Percentiles rank a stretch among this genome's conserved stretches.
Conservation (phyloP, 1,140 invertebrate genomes). For the Dendrolimus kikuchii region DNA sequence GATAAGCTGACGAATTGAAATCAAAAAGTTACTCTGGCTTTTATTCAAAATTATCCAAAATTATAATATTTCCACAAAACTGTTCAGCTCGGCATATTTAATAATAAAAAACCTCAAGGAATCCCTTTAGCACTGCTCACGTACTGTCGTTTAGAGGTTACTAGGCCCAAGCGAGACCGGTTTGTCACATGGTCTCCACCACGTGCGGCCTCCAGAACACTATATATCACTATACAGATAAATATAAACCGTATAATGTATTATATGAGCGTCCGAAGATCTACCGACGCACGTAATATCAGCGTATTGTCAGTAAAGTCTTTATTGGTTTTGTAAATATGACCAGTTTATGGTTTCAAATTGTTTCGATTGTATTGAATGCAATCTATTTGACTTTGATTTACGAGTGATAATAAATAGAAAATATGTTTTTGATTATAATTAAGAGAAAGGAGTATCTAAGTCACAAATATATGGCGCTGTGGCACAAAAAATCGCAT, state of each 20-base stretch:
- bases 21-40: no score
- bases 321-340: slow-evolving; percentile 22
- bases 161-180: slow-evolving; percentile 59
- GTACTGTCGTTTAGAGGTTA: slow-evolving; percentile 66
- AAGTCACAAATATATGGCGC: no score
- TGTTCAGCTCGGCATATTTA: slow-evolving; percentile 8
- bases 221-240: slow-evolving; percentile 10
- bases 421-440: no score
- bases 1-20: no score
- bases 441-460: no score
- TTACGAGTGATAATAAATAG: no score
- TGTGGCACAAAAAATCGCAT: no score
- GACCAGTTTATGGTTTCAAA: slow-evolving; percentile 20
- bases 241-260: slow-evolving; percentile 9
- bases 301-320: slow-evolving; percentile 21
- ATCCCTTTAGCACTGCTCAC: slow-evolving; percentile 48
- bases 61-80: slow-evolving; percentile 42
- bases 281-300: slow-evolving; percentile 10
- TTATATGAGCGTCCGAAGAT: slow-evolving; percentile 9
- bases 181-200: slow-evolving; percentile 62
- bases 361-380: neutral
- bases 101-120: slow-evolving; percentile 13
- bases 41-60: slow-evolving; percentile 4
- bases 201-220: slow-evolving; percentile 59
- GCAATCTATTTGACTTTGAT: no score